phyloP scores from a whole-genome alignment of 2,797 vertebrate species.

The Crocodylus rhombifer region DNA sequence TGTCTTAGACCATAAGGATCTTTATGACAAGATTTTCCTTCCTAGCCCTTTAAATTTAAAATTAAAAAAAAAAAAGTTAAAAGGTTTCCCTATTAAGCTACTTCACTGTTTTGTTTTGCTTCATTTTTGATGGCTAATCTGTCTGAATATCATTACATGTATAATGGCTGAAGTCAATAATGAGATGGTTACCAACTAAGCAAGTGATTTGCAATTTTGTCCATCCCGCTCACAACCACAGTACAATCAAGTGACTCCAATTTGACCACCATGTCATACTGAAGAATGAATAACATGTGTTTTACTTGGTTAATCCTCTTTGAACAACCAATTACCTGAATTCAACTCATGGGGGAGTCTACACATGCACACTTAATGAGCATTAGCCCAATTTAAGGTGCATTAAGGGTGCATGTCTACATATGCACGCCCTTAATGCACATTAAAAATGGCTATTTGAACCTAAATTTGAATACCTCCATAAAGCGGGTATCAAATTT shows the following conservation, averaged over 20 bases:
- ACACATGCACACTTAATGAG: no score
- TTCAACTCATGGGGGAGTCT: background rate
- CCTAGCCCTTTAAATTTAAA: background rate
- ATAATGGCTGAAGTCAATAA: background rate
- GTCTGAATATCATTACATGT: background rate
- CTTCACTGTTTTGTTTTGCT: background rate
- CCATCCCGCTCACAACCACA: background rate
- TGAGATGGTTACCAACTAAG: slow-evolving; percentile 21
- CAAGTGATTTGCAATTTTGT: slow-evolving; percentile 7
- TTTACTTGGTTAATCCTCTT: slow-evolving; percentile 29
- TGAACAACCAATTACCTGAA: slow-evolving; percentile 37
- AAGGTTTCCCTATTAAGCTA: background rate
- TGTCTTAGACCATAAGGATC: background rate
- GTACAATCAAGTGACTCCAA: slow-evolving; percentile 5
- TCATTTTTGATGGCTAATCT: slow-evolving; percentile 10
- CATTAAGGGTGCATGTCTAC: no score
- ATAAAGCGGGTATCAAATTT: no score
- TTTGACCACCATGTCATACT: background rate
- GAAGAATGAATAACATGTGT: background rate
- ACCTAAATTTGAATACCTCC: no score
- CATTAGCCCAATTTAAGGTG: no score
- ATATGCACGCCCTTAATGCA: no score
- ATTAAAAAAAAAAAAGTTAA: background rate
- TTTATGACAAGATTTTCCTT: rapidly evolving
- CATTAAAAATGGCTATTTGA: no score